phyloP scores from a whole-genome alignment of 2,888 invertebrate genomes.

The Aleiodes leptofemur region DNA sequence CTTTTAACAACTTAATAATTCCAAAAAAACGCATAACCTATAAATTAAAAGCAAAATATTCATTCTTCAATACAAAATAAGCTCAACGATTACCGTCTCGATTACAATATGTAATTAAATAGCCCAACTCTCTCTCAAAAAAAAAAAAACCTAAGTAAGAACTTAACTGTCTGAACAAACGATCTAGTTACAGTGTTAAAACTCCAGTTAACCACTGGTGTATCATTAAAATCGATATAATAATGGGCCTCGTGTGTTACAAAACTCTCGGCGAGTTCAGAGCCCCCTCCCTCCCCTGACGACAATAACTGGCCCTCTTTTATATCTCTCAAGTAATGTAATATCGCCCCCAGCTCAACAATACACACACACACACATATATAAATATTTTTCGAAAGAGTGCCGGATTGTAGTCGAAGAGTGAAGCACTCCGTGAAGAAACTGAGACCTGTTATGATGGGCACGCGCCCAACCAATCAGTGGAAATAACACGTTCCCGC shows the following conservation, averaged over 20 bases:
- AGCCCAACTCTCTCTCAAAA: neutral
- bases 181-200: slow-evolving; percentile 31
- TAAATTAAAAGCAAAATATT: too few relatives aligned
- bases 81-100: slow-evolving; percentile 21
- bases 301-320: slow-evolving; percentile 24
- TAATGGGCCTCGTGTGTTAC: slow-evolving; percentile 20
- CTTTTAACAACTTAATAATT: too few relatives aligned
- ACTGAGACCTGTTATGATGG: slow-evolving; percentile 9
- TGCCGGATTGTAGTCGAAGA: neutral
- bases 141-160: neutral
- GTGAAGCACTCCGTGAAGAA: neutral
- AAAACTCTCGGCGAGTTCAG: slow-evolving; percentile 7
- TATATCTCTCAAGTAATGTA: neutral
- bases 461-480: slow-evolving; percentile 13
- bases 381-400: neutral
- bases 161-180: slow-evolving; percentile 20
- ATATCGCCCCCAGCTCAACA: slow-evolving; percentile 18
- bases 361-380: neutral
- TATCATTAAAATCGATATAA: slow-evolving; percentile 37
- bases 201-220: slow-evolving; percentile 28
- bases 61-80: neutral
- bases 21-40: too few relatives aligned
- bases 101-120: slow-evolving; percentile 31
- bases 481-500: neutral
- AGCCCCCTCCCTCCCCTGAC: slow-evolving; percentile 4